Percentiles rank a stretch among this genome's conserved stretches.
Conservation (phyloP, 1,140 invertebrate species). For the Drosophila bocqueti region DNA sequence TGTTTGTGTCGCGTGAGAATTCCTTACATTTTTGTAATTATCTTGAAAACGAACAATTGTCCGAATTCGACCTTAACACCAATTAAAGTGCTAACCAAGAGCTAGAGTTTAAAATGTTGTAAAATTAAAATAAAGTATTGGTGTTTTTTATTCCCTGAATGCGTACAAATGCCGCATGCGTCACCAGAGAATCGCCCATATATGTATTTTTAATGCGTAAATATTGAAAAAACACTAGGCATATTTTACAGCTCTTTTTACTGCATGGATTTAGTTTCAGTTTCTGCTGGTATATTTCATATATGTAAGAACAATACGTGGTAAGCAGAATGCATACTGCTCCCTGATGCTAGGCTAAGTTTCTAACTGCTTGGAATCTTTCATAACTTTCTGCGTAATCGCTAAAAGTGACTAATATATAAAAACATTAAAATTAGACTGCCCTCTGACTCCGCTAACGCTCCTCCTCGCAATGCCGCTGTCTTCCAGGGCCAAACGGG, state of each 20-base stretch:
- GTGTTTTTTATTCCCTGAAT: not conserved
- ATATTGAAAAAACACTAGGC: constrained; percentile 65
- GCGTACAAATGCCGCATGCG: not conserved
- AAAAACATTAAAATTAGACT: constrained; percentile 55
- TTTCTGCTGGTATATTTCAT: constrained; percentile 28
- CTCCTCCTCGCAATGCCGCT: constrained; percentile 1
- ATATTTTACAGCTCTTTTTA: constrained; percentile 43
- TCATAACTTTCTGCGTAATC: constrained; percentile 58
- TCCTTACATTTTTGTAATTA: not conserved
- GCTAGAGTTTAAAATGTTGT: not conserved
- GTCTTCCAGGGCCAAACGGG: not conserved
- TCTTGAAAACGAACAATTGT: not conserved
- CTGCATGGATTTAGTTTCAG: constrained; percentile 26
- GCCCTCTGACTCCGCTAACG: not conserved
- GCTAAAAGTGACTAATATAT: constrained; percentile 60
- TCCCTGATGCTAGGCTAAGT: constrained; percentile 37
- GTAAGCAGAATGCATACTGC: constrained; percentile 8
- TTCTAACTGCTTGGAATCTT: constrained; percentile 61
- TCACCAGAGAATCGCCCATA: not conserved
- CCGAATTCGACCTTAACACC: not conserved
- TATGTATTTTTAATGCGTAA: constrained; percentile 4
- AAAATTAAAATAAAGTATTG: not conserved
- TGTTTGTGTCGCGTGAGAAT: not conserved
- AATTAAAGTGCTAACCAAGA: not conserved
- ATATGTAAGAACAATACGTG: constrained; percentile 41